Conservation (phyloP, 2,797 vertebrate species). For the Sylvia borin region DNA sequence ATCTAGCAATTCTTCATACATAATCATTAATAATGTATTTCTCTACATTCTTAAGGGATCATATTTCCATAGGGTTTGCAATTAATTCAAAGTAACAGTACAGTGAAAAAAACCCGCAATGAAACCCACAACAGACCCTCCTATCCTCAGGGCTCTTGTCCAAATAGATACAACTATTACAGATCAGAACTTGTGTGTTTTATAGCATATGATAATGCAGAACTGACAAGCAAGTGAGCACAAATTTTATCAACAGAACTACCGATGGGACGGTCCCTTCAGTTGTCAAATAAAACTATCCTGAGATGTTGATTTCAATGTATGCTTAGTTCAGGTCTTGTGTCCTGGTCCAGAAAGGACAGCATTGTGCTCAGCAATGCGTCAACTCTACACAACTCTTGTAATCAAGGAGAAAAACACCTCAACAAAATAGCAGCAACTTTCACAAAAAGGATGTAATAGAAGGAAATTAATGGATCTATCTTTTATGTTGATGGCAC, state of each 20-base stretch:
- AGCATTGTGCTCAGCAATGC: not conserved
- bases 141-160: not conserved
- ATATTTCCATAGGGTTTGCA: not conserved
- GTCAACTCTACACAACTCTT: not conserved
- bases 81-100: slow-evolving; percentile 9
- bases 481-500: not conserved
- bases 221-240: not conserved
- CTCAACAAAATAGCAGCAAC: not conserved
- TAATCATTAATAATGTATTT: slow-evolving; percentile 38
- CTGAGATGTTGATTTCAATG: not conserved
- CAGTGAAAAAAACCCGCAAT: not conserved
- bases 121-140: not conserved
- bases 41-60: not conserved
- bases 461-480: not conserved
- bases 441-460: not conserved
- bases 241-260: not conserved
- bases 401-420: not conserved
- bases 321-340: not conserved
- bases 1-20: not conserved
- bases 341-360: not conserved
- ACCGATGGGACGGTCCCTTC: not conserved
- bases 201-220: not conserved
- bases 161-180: not conserved
- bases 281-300: not conserved
- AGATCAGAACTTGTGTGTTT: not conserved